Evolutionary conservation across 2,113 vertebrate genomes (phyloP).

Genomic region (Rattus norvegicus): GRCr8 NC_086019.1:55884501-55885000

Average conservation of each 20-base stretch:
- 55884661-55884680: background rate
- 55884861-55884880: fast-evolving
- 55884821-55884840: fast-evolving
- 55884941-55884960: background rate
- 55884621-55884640: background rate
- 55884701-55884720: no score
- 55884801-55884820: no score
- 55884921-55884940: background rate
- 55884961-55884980: no score
- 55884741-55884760: fast-evolving
- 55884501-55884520: background rate
- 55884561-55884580: background rate
- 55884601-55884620: no score
- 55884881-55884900: background rate
- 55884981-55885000: no score
- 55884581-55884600: background rate
- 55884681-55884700: background rate
- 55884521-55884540: background rate
- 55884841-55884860: background rate
- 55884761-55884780: no score
- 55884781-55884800: no score
- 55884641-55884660: fast-evolving
- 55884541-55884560: background rate
- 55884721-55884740: no score
- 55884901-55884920: background rate